phyloP scores from a whole-genome alignment of 92 coral and sea anemone genomes.

The Scolanthus callimorphus region DNA sequence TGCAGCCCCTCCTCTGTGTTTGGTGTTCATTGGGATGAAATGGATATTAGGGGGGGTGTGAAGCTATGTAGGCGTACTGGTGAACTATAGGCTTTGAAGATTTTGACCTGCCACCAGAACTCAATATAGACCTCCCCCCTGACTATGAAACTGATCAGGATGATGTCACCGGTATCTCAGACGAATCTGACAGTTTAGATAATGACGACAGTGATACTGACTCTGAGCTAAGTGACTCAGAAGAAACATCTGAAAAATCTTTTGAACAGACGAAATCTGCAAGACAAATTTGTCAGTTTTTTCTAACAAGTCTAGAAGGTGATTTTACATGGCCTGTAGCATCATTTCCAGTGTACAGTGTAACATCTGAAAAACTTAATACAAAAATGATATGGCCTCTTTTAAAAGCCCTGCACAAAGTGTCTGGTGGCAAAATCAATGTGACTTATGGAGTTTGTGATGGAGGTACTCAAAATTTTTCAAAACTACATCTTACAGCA shows the following conservation, averaged over 20 bases:
- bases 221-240: too few species aligned
- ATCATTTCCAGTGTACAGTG: constrained; percentile 29
- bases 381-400: constrained; percentile 16
- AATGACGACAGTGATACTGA: neutral
- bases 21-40: constrained; percentile 41
- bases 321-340: constrained; percentile 33
- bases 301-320: constrained; percentile 36
- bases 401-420: constrained; percentile 2
- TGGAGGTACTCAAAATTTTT: too few species aligned
- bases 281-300: constrained; percentile 30
- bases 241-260: too few species aligned
- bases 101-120: neutral
- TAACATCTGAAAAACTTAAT: constrained; percentile 15
- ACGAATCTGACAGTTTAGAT: neutral
- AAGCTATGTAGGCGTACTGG: constrained; percentile 37
- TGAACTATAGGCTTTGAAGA: constrained; percentile 32
- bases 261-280: constrained; percentile 3
- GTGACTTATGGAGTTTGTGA: too few species aligned
- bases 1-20: neutral
- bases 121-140: neutral
- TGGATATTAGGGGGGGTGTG: constrained; percentile 26
- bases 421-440: too few species aligned
- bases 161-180: neutral
- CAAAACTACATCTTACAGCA: too few species aligned
- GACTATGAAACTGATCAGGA: constrained; percentile 12